Conservation (phyloP, 2,888 invertebrate genomes). For the Xiphydria camelus region DNA sequence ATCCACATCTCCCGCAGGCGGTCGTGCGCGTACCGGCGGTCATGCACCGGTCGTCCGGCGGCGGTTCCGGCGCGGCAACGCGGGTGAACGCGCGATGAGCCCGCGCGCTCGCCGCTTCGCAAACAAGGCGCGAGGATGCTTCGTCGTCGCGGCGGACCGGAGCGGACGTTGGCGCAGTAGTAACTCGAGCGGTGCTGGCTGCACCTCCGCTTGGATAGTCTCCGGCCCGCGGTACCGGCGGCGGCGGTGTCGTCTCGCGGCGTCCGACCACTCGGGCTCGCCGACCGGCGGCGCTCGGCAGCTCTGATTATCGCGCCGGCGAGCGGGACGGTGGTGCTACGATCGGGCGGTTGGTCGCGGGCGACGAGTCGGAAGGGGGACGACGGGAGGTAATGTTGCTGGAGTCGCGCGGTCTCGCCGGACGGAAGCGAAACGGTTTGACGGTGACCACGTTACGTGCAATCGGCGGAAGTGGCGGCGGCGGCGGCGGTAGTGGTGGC, state of each 20-base stretch:
- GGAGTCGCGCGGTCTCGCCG: conserved; percentile 56
- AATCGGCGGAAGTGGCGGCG: conserved; percentile 58
- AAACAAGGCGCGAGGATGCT: too few species aligned
- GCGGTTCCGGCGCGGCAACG: too few species aligned
- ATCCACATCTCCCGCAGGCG: conserved; percentile 22
- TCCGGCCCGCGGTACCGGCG: conserved; percentile 6
- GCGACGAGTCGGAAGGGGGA: conserved; percentile 55
- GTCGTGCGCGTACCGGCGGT: conserved; percentile 7
- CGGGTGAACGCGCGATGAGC: too few species aligned
- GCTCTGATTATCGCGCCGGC: too few species aligned
- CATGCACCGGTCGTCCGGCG: background rate
- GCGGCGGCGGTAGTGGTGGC: conserved; percentile 37
- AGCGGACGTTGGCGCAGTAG: too few species aligned
- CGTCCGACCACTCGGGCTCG: too few species aligned
- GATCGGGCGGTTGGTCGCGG: conserved; percentile 42
- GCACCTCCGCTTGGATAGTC: conserved; percentile 55
- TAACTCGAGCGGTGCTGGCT: background rate
- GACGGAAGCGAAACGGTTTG: conserved; percentile 57
- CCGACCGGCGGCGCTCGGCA: too few species aligned
- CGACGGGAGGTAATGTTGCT: conserved; percentile 52
- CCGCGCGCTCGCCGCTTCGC: conserved; percentile 1
- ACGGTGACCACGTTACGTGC: conserved; percentile 58
- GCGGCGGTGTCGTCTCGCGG: conserved; percentile 4
- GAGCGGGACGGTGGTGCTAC: too few species aligned
- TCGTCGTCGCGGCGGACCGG: too few species aligned